Conservation (phyloP, 2,888 invertebrate species). For the Papilio protenor region DNA sequence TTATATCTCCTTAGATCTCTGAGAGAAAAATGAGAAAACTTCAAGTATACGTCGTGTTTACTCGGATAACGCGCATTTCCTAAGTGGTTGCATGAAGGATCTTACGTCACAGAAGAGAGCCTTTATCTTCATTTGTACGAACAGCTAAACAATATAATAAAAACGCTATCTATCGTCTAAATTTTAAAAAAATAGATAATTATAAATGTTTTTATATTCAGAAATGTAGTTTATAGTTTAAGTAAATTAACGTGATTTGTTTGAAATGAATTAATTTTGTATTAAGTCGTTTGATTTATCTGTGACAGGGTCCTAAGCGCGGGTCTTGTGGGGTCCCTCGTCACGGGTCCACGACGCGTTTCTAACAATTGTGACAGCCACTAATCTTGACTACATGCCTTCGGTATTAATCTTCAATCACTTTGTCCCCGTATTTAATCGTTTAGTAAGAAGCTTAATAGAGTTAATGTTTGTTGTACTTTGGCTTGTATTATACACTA, state of each 20-base stretch:
- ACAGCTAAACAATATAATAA: background rate
- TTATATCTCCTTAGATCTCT: conserved; percentile 37
- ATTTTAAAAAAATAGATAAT: no score
- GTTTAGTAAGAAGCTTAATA: conserved; percentile 24
- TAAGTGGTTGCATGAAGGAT: conserved; percentile 5
- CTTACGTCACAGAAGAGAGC: background rate
- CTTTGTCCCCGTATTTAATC: conserved; percentile 26
- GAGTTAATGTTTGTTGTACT: conserved; percentile 18
- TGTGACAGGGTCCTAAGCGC: conserved; percentile 15
- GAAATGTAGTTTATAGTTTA: background rate
- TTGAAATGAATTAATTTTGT: background rate
- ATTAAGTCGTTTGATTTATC: conserved; percentile 9
- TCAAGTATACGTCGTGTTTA: conserved; percentile 27
- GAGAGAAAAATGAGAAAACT: conserved; percentile 37
- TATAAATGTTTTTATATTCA: background rate
- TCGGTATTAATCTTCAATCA: conserved; percentile 43
- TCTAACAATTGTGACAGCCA: conserved; percentile 43
- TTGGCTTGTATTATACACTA: background rate
- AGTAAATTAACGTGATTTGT: background rate
- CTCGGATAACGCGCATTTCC: conserved; percentile 22
- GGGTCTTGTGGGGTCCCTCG: conserved; percentile 41
- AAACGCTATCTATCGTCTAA: no score
- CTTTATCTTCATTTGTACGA: background rate
- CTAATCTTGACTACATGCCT: conserved; percentile 44
- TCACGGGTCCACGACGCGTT: conserved; percentile 31